Evolutionary conservation across 2,113 vertebrate genomes (phyloP).

Genomic region (Leptosomus discolor): DNA sequence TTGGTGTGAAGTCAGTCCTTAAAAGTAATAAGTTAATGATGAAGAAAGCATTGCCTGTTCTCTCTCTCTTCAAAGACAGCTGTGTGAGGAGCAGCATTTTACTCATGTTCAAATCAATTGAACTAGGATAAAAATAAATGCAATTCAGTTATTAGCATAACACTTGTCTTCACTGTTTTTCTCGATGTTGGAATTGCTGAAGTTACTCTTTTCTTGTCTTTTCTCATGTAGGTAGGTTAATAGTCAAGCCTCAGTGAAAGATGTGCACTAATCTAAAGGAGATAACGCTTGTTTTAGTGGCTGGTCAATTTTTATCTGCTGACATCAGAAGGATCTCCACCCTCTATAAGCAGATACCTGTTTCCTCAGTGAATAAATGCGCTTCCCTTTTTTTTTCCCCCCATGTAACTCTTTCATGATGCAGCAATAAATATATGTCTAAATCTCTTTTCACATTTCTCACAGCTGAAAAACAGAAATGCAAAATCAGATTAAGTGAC

Average conservation of each 20-base stretch:
- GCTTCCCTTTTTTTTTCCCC: not conserved
- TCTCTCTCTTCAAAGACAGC: not conserved
- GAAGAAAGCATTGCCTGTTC: not conserved
- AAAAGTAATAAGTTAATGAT: not conserved
- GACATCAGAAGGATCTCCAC: not conserved
- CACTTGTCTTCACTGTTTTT: not conserved
- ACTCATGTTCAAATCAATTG: not conserved
- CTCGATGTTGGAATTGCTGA: not conserved
- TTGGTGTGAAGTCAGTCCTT: not conserved
- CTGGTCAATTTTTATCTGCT: not conserved
- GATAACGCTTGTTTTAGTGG: not conserved
- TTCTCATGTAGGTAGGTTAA: not conserved
- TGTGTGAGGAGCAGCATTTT: not conserved
- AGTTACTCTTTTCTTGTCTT: not conserved
- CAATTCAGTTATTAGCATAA: not conserved
- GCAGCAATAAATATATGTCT: not conserved
- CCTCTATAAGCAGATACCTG: not conserved
- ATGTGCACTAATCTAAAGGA: not conserved
- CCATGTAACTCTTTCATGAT: not conserved
- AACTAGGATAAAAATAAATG: not conserved
- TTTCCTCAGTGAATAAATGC: not conserved
- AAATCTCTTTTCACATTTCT: not conserved
- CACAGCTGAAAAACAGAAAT: not conserved
- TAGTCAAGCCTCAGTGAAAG: not conserved
- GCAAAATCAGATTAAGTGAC: not conserved